phyloP scores from a whole-genome alignment of 2,888 invertebrate species.

The Pachliopta kotzebuea region DNA sequence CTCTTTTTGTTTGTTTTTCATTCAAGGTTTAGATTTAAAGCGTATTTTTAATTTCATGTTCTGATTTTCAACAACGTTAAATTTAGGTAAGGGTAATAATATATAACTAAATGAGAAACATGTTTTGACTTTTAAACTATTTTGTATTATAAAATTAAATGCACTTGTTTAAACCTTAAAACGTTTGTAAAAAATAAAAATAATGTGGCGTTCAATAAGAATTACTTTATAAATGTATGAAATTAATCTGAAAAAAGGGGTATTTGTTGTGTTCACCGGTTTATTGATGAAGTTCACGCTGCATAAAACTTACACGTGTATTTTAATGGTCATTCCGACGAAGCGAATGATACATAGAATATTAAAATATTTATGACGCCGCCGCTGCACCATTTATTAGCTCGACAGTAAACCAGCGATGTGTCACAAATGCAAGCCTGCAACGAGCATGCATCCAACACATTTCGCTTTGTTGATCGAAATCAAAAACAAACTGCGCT shows the following conservation, averaged over 20 bases:
- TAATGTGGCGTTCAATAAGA: no score
- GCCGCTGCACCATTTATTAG: slow-evolving; percentile 43
- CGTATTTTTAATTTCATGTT: neutral
- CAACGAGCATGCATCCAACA: slow-evolving; percentile 47
- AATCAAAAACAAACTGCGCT: slow-evolving; percentile 63
- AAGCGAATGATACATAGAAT: slow-evolving; percentile 30
- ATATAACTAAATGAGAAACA: neutral
- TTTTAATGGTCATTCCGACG: slow-evolving; percentile 29
- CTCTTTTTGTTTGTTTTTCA: slow-evolving; percentile 2
- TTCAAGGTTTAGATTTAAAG: slow-evolving; percentile 3
- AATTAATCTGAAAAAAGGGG: no score
- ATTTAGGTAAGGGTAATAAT: neutral
- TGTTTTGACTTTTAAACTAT: no score
- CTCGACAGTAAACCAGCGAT: slow-evolving; percentile 45
- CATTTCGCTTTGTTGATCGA: slow-evolving; percentile 59
- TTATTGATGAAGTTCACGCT: neutral
- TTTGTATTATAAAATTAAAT: no score
- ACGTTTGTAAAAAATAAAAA: no score
- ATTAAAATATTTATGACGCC: slow-evolving; percentile 34
- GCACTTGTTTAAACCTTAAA: no score
- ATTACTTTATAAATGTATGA: no score
- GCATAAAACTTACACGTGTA: slow-evolving; percentile 14
- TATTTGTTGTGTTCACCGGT: neutral
- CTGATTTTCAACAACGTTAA: neutral
- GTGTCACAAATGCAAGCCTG: slow-evolving; percentile 56